phyloP scores from a whole-genome alignment of 2,113 vertebrate species.

The Caranx ignobilis region DNA sequence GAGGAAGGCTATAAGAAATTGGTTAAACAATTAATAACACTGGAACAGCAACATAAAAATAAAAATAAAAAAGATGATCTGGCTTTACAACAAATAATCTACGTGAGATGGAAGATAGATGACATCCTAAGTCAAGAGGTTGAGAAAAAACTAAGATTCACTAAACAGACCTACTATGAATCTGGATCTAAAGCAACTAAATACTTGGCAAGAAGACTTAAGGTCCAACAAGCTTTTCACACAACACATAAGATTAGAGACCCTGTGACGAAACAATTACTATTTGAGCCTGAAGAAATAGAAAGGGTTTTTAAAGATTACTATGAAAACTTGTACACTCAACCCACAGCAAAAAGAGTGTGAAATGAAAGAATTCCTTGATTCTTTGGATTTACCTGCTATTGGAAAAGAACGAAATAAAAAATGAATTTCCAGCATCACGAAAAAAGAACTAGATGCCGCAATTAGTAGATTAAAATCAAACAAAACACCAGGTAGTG shows the following conservation, averaged over 20 bases:
- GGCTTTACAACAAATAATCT: background rate
- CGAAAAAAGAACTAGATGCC: no score
- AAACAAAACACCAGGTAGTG: no score
- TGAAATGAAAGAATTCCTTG: background rate
- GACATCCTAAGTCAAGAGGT: background rate
- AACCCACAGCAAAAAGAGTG: background rate
- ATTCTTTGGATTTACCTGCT: background rate
- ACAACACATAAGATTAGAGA: conserved; percentile 6
- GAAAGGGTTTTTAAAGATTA: background rate
- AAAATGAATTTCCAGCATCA: no score
- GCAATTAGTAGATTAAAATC: no score
- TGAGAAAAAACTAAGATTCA: background rate
- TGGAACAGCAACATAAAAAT: conserved; percentile 13
- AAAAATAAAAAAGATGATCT: background rate
- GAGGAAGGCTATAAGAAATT: background rate
- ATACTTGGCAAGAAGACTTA: background rate
- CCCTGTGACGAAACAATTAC: background rate
- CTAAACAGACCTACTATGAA: conserved; percentile 1
- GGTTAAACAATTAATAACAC: background rate
- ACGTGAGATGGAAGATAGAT: background rate
- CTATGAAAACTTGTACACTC: background rate
- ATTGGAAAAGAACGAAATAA: background rate
- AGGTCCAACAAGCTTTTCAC: background rate
- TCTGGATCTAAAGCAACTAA: background rate
- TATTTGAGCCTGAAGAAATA: background rate